Evolutionary conservation across 2,797 vertebrate species (phyloP), one percentile per base, ranked within the genome.

Genomic region (Acridotheres tristis): DNA sequence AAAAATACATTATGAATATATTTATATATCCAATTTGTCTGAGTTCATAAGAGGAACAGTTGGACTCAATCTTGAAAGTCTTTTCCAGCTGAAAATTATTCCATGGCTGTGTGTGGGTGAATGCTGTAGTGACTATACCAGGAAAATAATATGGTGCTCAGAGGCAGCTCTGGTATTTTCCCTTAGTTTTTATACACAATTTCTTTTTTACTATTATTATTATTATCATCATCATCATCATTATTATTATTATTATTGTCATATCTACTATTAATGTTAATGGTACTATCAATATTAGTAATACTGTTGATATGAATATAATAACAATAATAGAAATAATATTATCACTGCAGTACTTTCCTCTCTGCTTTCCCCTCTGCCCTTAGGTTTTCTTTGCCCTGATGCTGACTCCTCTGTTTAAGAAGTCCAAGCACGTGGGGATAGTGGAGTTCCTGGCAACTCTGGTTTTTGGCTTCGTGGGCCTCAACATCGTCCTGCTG

Each of bases 371-470:
- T 73, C 21, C 15, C 18, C 43, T 89, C 84, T 86, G 18, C 81
- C 80, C 93, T 5, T 94, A 99, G 99, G 98, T 99, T 87, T 99
- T 99, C 93, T 99, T 99, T 97, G 99, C 99, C 58, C 98, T 99
- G 96, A 98, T 99, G 99, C 95, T 99, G 97, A 99, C 99, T 0
- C 99, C 99, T 21, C 96, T 99, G 20, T 99, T 99, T 88, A 99
- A 99, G 97, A 99, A 99, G 97, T 99, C 99, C 2, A 99, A 99
- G 95, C 98, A 99, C 16, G 99, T 99, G 85, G 99, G 99, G 86
- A 99, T 99, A 0, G 98, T 99, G 97, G 99, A 99, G 93, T 99
- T 99, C 96, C 97, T 99, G 98, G 97, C 99, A 16, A 99, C 99
- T 0, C 96, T 99, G 97, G 97, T 98, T 42, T 99, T 99, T 47